These are phyloP conservation scores for Tuberolachnus salignus DNA, from an alignment of 2,888 invertebrate genomes.

Conservation along the genomic window DNA sequence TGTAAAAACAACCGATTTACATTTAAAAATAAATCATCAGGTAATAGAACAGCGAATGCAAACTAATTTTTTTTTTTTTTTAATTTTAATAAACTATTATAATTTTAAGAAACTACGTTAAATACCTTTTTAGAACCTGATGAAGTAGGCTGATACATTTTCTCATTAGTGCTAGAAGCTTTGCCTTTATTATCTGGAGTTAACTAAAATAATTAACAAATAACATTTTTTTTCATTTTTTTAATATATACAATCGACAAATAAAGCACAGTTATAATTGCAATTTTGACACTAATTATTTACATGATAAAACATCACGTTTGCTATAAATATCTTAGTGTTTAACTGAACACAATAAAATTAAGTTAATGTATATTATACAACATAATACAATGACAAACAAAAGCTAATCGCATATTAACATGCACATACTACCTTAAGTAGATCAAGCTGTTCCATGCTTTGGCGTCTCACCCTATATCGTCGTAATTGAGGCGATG, in stretches of 20 bases:
- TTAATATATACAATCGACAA: background rate
- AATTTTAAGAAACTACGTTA: no score
- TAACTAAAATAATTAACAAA: conserved; percentile 58
- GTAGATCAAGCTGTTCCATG: conserved; percentile 94
- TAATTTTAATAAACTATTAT: no score
- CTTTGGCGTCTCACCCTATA: conserved; percentile 82
- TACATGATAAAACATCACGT: conserved; percentile 58
- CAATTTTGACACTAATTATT: conserved; percentile 60
- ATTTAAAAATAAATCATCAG: no score
- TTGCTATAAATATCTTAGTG: conserved; percentile 9
- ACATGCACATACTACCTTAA: conserved; percentile 71
- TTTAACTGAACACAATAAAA: conserved; percentile 27
- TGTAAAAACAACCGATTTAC: no score
- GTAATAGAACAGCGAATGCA: no score
- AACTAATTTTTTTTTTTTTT: no score
- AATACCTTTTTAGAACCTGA: conserved; percentile 39
- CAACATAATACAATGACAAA: conserved; percentile 9
- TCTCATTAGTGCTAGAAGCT: conserved; percentile 59
- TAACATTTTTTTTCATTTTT: conserved; percentile 12
- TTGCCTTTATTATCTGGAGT: conserved; percentile 60
- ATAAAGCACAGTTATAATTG: conserved; percentile 1
- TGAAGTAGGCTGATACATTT: conserved; percentile 36
- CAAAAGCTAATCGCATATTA: conserved; percentile 41
- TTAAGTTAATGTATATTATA: background rate
- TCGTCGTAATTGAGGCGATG: conserved; percentile 61